These are phyloP conservation scores for Suricata suricatta DNA, from an alignment of 2,113 vertebrate genomes.

Conservation along the genomic window DNA sequence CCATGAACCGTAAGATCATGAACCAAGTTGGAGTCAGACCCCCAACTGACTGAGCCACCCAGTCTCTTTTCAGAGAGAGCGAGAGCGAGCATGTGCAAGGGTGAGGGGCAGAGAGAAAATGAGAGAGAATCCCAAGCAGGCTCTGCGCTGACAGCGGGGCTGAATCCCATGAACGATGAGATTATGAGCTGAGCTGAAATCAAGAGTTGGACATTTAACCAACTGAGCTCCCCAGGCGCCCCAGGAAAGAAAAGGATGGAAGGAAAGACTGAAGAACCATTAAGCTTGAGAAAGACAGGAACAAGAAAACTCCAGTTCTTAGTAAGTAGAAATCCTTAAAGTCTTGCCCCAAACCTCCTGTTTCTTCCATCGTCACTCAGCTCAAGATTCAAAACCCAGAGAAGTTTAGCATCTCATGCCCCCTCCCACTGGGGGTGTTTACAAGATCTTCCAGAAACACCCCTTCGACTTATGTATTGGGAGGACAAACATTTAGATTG, in stretches of 20 bases:
- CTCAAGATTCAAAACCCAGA: neutral
- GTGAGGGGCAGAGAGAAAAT: neutral
- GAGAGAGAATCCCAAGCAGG: neutral
- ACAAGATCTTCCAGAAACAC: neutral
- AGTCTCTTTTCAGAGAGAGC: neutral
- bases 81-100: neutral
- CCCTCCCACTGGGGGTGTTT: neutral
- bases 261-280: neutral
- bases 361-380: neutral
- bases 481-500: neutral
- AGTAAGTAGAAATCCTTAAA: neutral
- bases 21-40: neutral
- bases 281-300: neutral
- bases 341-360: neutral
- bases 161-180: neutral
- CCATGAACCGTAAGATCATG: neutral
- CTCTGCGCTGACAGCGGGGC: neutral
- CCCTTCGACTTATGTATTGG: neutral
- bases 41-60: neutral
- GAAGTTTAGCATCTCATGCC: neutral
- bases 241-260: neutral
- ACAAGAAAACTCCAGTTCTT: neutral
- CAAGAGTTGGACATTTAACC: neutral
- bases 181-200: neutral
- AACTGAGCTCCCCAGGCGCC: neutral